Evolutionary conservation across 2,797 vertebrate genomes (phyloP).

Genomic region (Betta splendens): DNA sequence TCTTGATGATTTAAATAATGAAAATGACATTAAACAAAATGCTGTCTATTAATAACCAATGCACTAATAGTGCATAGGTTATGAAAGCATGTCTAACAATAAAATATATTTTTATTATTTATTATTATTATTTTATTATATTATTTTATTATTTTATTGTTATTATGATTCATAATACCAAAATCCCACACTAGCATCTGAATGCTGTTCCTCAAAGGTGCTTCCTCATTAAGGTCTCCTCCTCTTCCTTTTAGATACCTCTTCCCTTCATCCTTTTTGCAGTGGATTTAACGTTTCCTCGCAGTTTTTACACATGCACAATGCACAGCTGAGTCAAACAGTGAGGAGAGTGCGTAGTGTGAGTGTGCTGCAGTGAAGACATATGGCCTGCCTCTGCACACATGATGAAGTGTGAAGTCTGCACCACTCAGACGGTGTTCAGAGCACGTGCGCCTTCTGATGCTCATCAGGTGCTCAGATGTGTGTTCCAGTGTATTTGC

Average conservation of each 20-base stretch:
- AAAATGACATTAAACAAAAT: slow-evolving; percentile 35
- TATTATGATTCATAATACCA: slow-evolving; percentile 15
- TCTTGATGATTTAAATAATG: slow-evolving; percentile 35
- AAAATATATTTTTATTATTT: slow-evolving; percentile 36
- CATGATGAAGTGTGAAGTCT: slow-evolving; percentile 50
- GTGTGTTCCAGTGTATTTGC: slow-evolving; percentile 7
- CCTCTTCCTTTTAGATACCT: slow-evolving; percentile 1
- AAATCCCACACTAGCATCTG: slow-evolving; percentile 21
- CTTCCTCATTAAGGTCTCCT: slow-evolving; percentile 29
- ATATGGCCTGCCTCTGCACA: slow-evolving; percentile 66
- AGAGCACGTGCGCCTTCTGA: slow-evolving; percentile 10
- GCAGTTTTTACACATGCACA: slow-evolving; percentile 50
- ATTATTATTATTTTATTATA: slow-evolving; percentile 33
- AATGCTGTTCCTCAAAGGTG: slow-evolving; percentile 23
- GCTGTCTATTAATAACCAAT: slow-evolving; percentile 29
- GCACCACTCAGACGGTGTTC: slow-evolving; percentile 19
- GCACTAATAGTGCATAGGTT: slow-evolving; percentile 24
- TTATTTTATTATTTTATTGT: no score
- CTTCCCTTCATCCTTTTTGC: slow-evolving; percentile 8
- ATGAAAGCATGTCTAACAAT: slow-evolving; percentile 40
- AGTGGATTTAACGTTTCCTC: slow-evolving; percentile 24
- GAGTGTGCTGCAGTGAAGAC: slow-evolving; percentile 55
- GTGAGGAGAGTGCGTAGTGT: slow-evolving; percentile 27
- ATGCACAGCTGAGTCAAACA: slow-evolving; percentile 33
- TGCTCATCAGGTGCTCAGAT: slow-evolving; percentile 39